Base-by-base conservation (phyloP, 1,140 invertebrate genomes). In the Penaeus chinensis region DNA sequence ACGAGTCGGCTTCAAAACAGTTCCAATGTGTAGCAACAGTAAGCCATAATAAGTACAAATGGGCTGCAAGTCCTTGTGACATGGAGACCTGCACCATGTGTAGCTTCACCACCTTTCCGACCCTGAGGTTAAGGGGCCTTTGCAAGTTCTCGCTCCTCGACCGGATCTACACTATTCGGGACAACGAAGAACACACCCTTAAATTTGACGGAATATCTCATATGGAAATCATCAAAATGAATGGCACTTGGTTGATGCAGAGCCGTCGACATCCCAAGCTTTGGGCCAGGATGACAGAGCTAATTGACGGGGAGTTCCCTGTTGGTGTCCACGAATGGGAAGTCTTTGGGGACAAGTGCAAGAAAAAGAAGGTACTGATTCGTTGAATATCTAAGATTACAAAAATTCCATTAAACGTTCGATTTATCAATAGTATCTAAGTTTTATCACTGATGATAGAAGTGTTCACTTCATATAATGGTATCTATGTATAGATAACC, bases 31-130 rank as follows among this genome's bases (percentile, higher is more conserved):
- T 82, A 37, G 86, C 80, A 0, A 61, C 81, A 37, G 86, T 87
- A 20, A 87, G 78, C 10, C 86, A 87, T 62, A 74, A 78, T 32
- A 24, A 24, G 3, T 87, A 87, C 61, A 82, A 87, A 42, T 87
- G 86, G 86, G 86, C 86, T 19, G 86, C 86, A 10, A 65, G 69
- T 19, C 69, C 86, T 20, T 87, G 86, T 60, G 86, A 87, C 16
- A 87, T 87, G 16, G 80, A 87, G 47, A 65, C 81, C 13, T 87
- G 86, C 20, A 60, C 82, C 24, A 11, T 87, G 13, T 87, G 86
- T 24, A 87, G 82, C 62, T 87, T 87, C 60, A 87, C 86, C 32
- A 82, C 69, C 3, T 61, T 77, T 27, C 86, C 86, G 19, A 54
- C 76, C 22, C 37, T 87, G 80, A 66, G 86, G 16, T 61, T 87